These are phyloP conservation scores for Clarias batrachus DNA, from an alignment of 2,113 vertebrate genomes.

Conservation along the genomic window DNA sequence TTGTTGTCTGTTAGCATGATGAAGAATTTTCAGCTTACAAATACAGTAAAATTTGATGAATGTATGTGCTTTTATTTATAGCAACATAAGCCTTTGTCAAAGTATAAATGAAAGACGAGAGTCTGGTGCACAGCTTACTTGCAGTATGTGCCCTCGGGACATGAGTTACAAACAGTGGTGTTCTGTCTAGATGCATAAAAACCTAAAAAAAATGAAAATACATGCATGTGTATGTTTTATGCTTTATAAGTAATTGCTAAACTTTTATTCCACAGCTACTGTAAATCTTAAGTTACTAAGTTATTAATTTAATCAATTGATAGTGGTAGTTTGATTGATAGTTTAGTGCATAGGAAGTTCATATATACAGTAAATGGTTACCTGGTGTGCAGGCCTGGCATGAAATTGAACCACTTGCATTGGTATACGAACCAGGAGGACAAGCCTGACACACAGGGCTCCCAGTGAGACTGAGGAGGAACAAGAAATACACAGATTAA, in stretches of 20 bases:
- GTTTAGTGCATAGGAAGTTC: neutral
- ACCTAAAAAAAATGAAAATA: conserved; percentile 61
- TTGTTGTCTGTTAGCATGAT: neutral
- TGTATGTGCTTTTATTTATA: neutral
- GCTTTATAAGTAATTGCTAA: neutral
- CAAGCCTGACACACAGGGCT: conserved; percentile 76
- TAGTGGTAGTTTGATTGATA: neutral
- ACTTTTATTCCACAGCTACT: neutral
- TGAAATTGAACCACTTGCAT: conserved; percentile 67
- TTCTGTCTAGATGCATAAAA: conserved; percentile 72
- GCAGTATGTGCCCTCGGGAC: conserved; percentile 78
- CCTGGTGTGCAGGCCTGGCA: conserved; percentile 78
- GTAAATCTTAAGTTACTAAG: neutral
- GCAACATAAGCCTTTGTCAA: neutral
- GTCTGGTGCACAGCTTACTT: conserved; percentile 71
- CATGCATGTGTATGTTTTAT: neutral
- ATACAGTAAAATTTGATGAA: neutral
- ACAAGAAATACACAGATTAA: neutral
- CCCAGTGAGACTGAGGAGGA: conserved; percentile 66
- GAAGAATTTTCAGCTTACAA: neutral
- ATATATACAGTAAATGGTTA: conserved; percentile 46
- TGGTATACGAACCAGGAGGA: conserved; percentile 71
- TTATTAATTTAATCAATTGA: neutral
- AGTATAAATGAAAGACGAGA: neutral
- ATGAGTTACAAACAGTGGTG: conserved; percentile 75